phyloP scores from a whole-genome alignment of 2,888 invertebrate genomes.

The Lottia gigantea region DNA sequence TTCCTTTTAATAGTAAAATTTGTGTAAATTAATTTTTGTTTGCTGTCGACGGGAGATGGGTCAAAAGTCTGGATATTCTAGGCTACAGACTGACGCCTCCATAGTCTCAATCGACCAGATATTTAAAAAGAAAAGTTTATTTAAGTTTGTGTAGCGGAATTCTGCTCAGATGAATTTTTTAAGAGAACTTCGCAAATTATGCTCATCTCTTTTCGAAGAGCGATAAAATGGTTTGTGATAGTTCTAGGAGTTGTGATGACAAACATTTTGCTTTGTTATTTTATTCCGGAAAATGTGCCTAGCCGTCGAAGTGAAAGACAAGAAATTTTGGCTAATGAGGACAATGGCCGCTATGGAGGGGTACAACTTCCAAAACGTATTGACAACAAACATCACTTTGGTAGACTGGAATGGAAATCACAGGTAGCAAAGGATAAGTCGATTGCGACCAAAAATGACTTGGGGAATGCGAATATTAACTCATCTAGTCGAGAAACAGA shows the following conservation, averaged over 20 bases:
- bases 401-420: constrained; percentile 1
- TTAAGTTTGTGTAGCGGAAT: neutral
- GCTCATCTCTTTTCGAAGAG: constrained; percentile 40
- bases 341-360: constrained; percentile 13
- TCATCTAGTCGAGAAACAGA: constrained; percentile 31
- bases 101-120: no score
- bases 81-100: no score
- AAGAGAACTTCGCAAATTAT: constrained; percentile 26
- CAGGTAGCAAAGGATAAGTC: constrained; percentile 12
- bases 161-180: neutral
- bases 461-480: neutral
- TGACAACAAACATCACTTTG: constrained; percentile 20
- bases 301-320: neutral
- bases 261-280: constrained; percentile 27
- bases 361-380: constrained; percentile 25
- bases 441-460: constrained; percentile 11
- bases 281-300: neutral
- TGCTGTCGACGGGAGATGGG: no score
- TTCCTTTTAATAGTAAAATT: no score
- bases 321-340: neutral
- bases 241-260: constrained; percentile 25
- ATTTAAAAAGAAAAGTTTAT: no score
- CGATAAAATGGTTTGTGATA: constrained; percentile 35
- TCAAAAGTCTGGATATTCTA: no score
- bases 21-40: no score